These are phyloP conservation scores for Rotaria macrura DNA, from an alignment of 2,888 invertebrate species.

Conservation along the genomic window DNA sequence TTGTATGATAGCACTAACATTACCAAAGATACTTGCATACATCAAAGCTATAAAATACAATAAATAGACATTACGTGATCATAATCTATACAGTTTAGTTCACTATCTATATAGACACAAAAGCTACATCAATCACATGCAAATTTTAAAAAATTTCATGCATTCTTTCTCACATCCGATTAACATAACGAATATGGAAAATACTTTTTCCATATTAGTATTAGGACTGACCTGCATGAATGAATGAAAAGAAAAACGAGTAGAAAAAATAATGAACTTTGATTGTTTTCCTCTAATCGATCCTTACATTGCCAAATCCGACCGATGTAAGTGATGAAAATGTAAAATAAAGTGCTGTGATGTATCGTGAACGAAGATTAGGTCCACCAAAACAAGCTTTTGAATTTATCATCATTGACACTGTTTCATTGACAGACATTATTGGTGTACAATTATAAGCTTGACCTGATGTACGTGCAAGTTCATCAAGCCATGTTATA, in stretches of 20 bases:
- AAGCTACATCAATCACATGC: background rate
- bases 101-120: background rate
- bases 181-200: slow-evolving; percentile 95
- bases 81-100: background rate
- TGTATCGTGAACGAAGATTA: slow-evolving; percentile 58
- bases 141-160: background rate
- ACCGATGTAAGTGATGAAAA: slow-evolving; percentile 77
- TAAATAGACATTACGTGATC: slow-evolving; percentile 27
- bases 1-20: slow-evolving; percentile 96
- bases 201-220: slow-evolving; percentile 59
- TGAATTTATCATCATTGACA: slow-evolving; percentile 56
- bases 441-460: slow-evolving; percentile 57
- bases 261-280: background rate
- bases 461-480: slow-evolving; percentile 80
- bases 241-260: background rate
- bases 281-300: background rate
- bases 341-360: slow-evolving; percentile 93
- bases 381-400: slow-evolving; percentile 53
- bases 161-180: slow-evolving; percentile 71
- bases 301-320: slow-evolving; percentile 58
- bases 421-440: background rate
- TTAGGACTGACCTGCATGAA: slow-evolving; percentile 18
- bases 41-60: slow-evolving; percentile 68
- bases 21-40: slow-evolving; percentile 99
- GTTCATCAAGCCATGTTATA: slow-evolving; percentile 70